Evolutionary conservation across 2,797 vertebrate species (phyloP).

Genomic region (Rhabdophis nuchalis): DNA sequence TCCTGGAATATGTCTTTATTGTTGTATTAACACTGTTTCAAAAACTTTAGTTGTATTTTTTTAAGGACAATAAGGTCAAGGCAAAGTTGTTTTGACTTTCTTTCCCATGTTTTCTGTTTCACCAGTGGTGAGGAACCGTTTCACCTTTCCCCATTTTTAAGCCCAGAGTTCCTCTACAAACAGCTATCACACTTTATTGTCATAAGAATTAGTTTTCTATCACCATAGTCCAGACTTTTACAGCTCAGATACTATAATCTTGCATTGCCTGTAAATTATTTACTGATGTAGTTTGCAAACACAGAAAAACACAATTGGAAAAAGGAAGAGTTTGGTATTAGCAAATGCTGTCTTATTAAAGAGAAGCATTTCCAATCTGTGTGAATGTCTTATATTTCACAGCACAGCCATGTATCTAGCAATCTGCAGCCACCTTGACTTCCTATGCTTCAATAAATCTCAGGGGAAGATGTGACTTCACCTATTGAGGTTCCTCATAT

Average conservation of each 20-base stretch:
- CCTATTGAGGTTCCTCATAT: background rate
- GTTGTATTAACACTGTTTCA: background rate
- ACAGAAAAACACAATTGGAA: background rate
- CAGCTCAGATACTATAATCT: background rate
- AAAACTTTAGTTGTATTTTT: background rate
- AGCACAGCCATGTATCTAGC: background rate
- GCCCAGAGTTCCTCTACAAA: background rate
- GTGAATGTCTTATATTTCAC: background rate
- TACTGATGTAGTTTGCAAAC: background rate
- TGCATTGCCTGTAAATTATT: background rate
- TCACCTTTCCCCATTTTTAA: background rate
- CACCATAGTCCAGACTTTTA: background rate
- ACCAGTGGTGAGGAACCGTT: background rate
- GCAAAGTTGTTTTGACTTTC: background rate
- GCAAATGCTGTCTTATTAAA: background rate
- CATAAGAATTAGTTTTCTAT: background rate
- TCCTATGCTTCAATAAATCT: background rate
- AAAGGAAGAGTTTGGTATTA: background rate
- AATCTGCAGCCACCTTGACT: background rate
- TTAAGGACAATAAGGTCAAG: background rate
- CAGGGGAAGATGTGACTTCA: background rate
- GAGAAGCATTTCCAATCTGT: background rate
- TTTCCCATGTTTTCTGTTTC: background rate
- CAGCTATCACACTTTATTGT: background rate
- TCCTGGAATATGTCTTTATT: background rate